Evolutionary conservation across 30 jellyfish, hydroid and myxozoan genomes (phyloP).

Genomic region (Pelagia noctiluca): DNA sequence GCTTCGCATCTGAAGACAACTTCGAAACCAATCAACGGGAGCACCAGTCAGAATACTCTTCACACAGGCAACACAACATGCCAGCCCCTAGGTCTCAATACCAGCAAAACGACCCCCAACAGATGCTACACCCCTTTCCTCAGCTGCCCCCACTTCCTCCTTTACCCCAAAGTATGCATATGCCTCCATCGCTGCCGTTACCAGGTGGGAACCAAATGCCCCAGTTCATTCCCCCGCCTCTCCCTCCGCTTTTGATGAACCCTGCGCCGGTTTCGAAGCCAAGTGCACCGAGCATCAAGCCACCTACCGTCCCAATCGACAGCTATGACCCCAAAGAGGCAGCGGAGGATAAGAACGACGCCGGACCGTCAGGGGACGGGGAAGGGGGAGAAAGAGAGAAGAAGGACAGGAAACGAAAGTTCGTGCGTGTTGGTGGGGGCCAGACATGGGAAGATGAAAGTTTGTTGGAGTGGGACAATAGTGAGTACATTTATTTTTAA

Average conservation of each 20-base stretch:
- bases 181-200: constrained; percentile 12
- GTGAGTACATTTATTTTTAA: constrained; percentile 49
- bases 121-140: constrained; percentile 45
- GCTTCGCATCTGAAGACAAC: constrained; percentile 20
- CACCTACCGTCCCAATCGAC: constrained; percentile 83
- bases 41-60: not conserved
- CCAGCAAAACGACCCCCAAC: constrained; percentile 9
- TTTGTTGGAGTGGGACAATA: constrained; percentile 92
- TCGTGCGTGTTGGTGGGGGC: constrained; percentile 97
- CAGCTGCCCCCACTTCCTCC: constrained; percentile 71
- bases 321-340: constrained; percentile 67
- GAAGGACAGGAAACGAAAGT: constrained; percentile 80
- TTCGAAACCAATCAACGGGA: constrained; percentile 5
- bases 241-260: constrained; percentile 81
- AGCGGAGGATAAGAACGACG: constrained; percentile 50
- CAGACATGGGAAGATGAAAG: constrained; percentile 96
- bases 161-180: constrained; percentile 38
- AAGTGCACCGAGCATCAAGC: constrained; percentile 66
- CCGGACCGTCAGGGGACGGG: constrained; percentile 36
- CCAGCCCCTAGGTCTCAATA: constrained; percentile 13
- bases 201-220: constrained; percentile 35
- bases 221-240: constrained; percentile 82
- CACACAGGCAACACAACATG: not conserved
- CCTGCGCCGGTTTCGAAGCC: constrained; percentile 51
- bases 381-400: constrained; percentile 55